Base-by-base conservation (phyloP, 2,888 invertebrate genomes). In the Phengaris alcon region DNA sequence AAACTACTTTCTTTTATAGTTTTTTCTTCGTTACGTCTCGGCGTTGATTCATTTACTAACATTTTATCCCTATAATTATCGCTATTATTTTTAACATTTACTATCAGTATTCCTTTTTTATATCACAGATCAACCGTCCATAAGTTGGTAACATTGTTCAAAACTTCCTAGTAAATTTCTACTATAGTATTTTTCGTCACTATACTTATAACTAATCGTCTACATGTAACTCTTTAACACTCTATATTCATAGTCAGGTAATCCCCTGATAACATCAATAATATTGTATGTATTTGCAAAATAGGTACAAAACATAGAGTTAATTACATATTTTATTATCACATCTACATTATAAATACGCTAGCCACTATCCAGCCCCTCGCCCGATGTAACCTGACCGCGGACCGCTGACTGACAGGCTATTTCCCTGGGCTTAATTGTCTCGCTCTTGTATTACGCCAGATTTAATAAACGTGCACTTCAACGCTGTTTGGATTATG, bases 371-470 rank as follows among this genome's bases (percentile, higher is more conserved):
- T 77, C 79, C 81, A 78, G 79, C 82, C 84, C 86, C 78, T 81
- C 81, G 79, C 84, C 85, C 86, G 85, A 84, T 86, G 87, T 88
- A 87, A 77, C 78, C 83, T 86, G 83, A 85, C 87, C 85, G 79
- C 84, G 54, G 55, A 52, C 74, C 80, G 82, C 83, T 88, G 90
- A 90, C 89, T 88, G 90, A 90, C 90, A 85, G 87, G 82, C 84
- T 85, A 86, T 86, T 88, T 88, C 88, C 87, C 85, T 83, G 85
- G 84, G 87, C 87, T 86, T 88, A 89, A 88, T 87, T 83, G 86
- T 85, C 84, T 79, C 79, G 80, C 85, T 85, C 88, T 85, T 85
- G 80, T 85, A 87, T 88, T 87, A 88, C 82, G 82, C 83, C 82
- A 85, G 86, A 90, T 90, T 90, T 88, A 90, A 90, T 90, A 90